Percentiles rank a stretch among this genome's conserved stretches.
Evolutionary conservation across 2,888 invertebrate genomes (phyloP).

Genomic region (Panopea generosa): DNA sequence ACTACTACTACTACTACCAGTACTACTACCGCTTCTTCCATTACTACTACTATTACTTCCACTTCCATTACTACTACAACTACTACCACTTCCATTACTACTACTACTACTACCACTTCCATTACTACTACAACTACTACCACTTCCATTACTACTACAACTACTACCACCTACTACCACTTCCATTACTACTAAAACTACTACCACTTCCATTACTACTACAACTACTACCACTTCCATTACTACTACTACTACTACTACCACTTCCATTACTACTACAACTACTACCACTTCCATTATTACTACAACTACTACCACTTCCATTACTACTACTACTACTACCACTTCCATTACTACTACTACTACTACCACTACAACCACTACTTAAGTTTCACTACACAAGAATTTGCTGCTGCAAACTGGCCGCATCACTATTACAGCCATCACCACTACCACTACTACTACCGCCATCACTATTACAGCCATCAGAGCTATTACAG

Average conservation of each 20-base stretch:
- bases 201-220: too few species aligned
- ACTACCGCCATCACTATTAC: too few species aligned
- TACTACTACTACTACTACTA: conserved; percentile 47
- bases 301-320: conserved; percentile 1
- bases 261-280: conserved; percentile 39
- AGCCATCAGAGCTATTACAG: too few species aligned
- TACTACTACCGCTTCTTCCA: too few species aligned
- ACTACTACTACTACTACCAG: conserved; percentile 12
- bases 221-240: conserved; percentile 32
- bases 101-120: conserved; percentile 8
- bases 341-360: neutral
- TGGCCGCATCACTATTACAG: neutral
- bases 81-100: neutral
- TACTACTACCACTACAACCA: conserved; percentile 4
- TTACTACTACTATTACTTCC: too few species aligned
- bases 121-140: conserved; percentile 10
- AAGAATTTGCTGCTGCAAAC: too few species aligned
- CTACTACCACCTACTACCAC: neutral
- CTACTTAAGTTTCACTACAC: too few species aligned
- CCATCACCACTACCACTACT: too few species aligned
- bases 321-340: conserved; percentile 4
- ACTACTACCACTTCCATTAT: conserved; percentile 40
- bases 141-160: conserved; percentile 1
- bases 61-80: neutral
- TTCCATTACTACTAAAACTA: too few species aligned